Base-by-base conservation (phyloP, 64 coral and sea anemone genomes). In the Catalaphyllia jardinei region DNA sequence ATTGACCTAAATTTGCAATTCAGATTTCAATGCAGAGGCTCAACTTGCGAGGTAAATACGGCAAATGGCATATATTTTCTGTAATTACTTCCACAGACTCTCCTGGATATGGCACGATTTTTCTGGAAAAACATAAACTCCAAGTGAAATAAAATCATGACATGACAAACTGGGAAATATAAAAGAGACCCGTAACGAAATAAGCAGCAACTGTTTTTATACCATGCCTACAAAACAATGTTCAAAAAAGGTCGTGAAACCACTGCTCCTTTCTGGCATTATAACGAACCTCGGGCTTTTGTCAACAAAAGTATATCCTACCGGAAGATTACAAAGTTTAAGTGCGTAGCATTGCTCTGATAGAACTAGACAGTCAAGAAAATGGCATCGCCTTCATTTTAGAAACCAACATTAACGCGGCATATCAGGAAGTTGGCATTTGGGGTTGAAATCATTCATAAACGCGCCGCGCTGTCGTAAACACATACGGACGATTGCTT, bases 1-100 rank as follows among this genome's bases (percentile, higher is more conserved):
- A 46, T 60, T 42, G 80, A 20, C 29, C 13, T 27, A 42, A 19
- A 85, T 85, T 85, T 71, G 81, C 81, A 85, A 85, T 85, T 85
- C 63, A 85, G 81, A 85, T 85, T 85, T 31, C 10, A 27, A 69
- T 10, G 18, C 2, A 39, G 12, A 46, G 13, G 64, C 22, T n/a
- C 9, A 27, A 35, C 13, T 25, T 39, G 10, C 29, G 62, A 71
- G 16, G 38, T 71, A 29, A 85, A 85, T 42, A 85, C 38, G 8
- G 35, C 62, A 71, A 51, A 85, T 50, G 20, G 38, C 29, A 19
- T 46, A 51, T 71, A 71, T 71, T 71, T n/a, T 65, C 11, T 69
- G 20, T 27, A 50, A 29, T 51, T 38, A 49, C 63, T 64, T 19
- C 4, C 6, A 46, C 42, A 46, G 29, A 28, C 30, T 85, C 20